Evolutionary conservation across 2,113 vertebrate species (phyloP).

Genomic region (Herpetotheres cachinnans): DNA sequence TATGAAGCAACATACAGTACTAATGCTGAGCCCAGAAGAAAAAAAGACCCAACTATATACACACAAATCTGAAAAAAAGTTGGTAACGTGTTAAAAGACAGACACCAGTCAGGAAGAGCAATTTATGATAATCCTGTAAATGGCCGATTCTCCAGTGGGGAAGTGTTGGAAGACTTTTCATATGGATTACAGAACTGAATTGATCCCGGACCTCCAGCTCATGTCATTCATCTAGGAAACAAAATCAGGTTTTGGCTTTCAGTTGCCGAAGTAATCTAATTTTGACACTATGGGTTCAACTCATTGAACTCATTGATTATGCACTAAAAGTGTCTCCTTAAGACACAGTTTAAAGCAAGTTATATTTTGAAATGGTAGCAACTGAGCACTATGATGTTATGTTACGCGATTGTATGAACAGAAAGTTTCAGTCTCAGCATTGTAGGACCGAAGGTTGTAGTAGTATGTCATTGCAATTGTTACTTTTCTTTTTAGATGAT

Average conservation of each 20-base stretch:
- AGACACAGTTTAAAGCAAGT: neutral
- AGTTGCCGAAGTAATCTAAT: neutral
- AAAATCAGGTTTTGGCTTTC: neutral
- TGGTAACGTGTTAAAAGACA: neutral
- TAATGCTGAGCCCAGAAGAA: neutral
- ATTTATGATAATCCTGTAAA: neutral
- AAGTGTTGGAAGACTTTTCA: neutral
- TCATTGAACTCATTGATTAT: neutral
- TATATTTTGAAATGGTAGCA: neutral
- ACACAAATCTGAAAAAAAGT: neutral
- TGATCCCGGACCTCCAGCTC: neutral
- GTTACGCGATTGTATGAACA: neutral
- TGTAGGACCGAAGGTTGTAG: neutral
- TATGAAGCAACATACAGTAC: neutral
- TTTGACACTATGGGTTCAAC: neutral
- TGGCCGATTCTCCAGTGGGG: neutral
- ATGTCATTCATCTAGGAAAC: neutral
- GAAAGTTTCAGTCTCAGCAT: neutral
- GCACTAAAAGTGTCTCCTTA: neutral
- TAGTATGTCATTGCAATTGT: neutral
- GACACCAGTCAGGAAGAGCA: neutral
- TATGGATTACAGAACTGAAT: neutral
- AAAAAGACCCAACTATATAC: neutral
- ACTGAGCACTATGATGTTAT: neutral
- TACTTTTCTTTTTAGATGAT: neutral